Evolutionary conservation across 2,113 vertebrate species (phyloP).

Genomic region (Microtus ochrogaster): DNA sequence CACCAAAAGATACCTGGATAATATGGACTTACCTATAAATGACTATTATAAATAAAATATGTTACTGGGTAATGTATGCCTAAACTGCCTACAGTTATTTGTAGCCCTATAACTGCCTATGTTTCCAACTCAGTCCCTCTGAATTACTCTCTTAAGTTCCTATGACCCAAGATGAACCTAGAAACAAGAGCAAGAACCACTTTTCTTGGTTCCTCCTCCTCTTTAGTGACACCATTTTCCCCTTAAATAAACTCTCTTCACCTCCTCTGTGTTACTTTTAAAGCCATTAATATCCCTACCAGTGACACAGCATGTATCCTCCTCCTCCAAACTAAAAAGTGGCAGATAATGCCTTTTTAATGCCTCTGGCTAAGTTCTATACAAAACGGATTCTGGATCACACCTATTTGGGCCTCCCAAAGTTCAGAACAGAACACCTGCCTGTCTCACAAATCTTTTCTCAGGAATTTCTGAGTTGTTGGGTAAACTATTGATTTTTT

Average conservation of each 20-base stretch:
- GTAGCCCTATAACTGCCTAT: neutral
- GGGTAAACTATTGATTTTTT: slow-evolving; percentile 54
- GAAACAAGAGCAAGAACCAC: slow-evolving; percentile 16
- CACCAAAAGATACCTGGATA: slow-evolving; percentile 24
- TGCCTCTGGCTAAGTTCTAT: neutral
- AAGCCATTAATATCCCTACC: neutral
- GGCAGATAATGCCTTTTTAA: neutral
- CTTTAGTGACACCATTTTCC: neutral
- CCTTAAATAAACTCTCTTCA: slow-evolving; percentile 14
- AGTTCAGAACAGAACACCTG: neutral
- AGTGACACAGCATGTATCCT: neutral
- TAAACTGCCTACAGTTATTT: neutral
- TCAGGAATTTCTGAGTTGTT: neutral
- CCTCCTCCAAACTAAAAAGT: neutral
- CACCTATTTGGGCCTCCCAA: neutral
- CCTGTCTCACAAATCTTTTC: neutral
- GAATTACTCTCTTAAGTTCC: neutral
- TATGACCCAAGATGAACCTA: neutral
- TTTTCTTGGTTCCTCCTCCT: slow-evolving; percentile 5
- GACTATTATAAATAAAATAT: neutral
- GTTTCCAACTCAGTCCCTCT: neutral
- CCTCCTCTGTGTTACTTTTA: neutral
- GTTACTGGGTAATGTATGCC: neutral
- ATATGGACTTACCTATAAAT: neutral
- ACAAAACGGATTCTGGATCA: neutral